These are phyloP conservation scores for Ptyas mucosa DNA, from an alignment of 2,113 vertebrate species.

Conservation along the genomic window DNA sequence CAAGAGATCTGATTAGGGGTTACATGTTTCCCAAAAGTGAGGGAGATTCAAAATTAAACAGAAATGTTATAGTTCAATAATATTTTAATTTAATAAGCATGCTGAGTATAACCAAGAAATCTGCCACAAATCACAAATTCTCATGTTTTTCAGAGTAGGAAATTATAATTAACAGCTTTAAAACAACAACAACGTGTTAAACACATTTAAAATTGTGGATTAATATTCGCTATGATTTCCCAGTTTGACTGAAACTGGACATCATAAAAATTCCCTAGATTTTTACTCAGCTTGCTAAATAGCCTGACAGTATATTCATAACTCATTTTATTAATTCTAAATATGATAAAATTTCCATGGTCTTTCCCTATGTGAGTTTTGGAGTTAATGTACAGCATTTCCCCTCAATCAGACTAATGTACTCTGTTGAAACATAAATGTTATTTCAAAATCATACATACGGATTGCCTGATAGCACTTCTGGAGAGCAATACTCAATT, in stretches of 20 bases:
- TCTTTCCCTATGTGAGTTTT: neutral
- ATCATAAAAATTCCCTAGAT: neutral
- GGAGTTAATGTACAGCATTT: neutral
- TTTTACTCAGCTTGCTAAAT: neutral
- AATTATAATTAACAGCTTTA: neutral
- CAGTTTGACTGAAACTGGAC: neutral
- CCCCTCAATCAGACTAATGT: neutral
- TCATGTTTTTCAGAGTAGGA: neutral
- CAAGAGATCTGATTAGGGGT: neutral
- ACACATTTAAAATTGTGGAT: neutral
- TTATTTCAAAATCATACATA: constrained; percentile 65
- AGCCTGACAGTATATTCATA: neutral
- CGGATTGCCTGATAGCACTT: constrained; percentile 90
- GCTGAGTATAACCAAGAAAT: neutral
- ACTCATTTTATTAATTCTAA: neutral
- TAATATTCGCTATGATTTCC: neutral
- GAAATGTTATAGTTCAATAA: neutral
- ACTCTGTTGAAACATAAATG: neutral
- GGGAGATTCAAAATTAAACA: neutral
- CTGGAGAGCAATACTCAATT: constrained; percentile 90
- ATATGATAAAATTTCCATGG: neutral
- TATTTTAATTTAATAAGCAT: neutral
- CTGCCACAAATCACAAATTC: neutral
- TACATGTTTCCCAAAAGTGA: neutral
- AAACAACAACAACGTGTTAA: neutral